A percentile compares a stretch with the other conserved stretches of the same genome.
Conservation (phyloP, 1,140 invertebrate genomes). For the Trichogramma pretiosum region DNA sequence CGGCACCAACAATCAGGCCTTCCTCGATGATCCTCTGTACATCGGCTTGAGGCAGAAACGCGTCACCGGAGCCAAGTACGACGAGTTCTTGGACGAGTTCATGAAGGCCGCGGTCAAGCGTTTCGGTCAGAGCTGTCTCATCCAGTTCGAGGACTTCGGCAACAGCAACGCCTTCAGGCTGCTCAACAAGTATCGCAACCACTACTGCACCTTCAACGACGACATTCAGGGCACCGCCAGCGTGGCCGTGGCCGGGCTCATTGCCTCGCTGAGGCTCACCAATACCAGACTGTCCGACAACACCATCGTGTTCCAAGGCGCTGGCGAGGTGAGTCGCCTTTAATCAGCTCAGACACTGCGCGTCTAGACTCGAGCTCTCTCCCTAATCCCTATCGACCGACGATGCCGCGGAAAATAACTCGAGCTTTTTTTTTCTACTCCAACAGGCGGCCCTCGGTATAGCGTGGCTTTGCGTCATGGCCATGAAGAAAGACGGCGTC, state of each 20-base stretch:
- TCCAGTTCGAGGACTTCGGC: slow-evolving; percentile 94
- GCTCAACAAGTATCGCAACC: slow-evolving; percentile 72
- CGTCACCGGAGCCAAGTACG: slow-evolving; percentile 72
- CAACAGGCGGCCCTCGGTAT: slow-evolving; percentile 84
- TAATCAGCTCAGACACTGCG: not conserved
- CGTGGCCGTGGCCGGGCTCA: slow-evolving; percentile 82
- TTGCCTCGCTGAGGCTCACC: slow-evolving; percentile 75
- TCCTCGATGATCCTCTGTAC: slow-evolving; percentile 84
- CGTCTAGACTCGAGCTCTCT: not conserved
- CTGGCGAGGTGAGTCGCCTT: slow-evolving; percentile 62
- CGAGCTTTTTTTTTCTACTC: no score
- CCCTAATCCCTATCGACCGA: not conserved
- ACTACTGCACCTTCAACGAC: slow-evolving; percentile 92
- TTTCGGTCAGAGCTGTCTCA: slow-evolving; percentile 73
- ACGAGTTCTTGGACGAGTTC: slow-evolving; percentile 94
- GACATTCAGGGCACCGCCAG: slow-evolving; percentile 90
- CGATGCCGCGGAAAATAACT: no score
- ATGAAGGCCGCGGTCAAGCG: slow-evolving; percentile 82
- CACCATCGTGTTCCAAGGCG: slow-evolving; percentile 83
- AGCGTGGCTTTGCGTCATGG: slow-evolving; percentile 75
- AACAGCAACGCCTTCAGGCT: slow-evolving; percentile 84
- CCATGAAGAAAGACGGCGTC: slow-evolving; percentile 75
- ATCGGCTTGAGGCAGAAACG: slow-evolving; percentile 81
- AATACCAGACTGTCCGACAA: slow-evolving; percentile 69
- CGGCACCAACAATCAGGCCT: slow-evolving; percentile 79